Conservation (phyloP, 2,113 vertebrate genomes). For the Scomber colias region DNA sequence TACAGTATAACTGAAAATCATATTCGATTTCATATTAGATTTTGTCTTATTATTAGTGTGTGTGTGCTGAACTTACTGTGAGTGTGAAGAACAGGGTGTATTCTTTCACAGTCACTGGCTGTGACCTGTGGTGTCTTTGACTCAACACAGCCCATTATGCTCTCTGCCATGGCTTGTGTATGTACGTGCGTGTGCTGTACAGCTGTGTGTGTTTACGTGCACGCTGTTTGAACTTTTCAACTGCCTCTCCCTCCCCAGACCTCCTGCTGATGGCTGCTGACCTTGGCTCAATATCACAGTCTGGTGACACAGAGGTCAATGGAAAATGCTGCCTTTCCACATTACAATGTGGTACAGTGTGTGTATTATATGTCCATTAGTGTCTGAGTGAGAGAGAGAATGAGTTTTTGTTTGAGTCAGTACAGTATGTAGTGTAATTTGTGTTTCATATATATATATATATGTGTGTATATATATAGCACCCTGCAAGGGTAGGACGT, state of each 20-base stretch:
- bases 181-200: conserved; percentile 25
- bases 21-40: conserved; percentile 39
- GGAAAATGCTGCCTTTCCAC: conserved; percentile 52
- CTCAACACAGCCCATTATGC: conserved; percentile 47
- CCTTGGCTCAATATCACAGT: conserved; percentile 75
- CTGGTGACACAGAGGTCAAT: conserved; percentile 60
- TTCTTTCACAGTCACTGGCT: conserved; percentile 51
- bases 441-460: not conserved
- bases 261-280: conserved; percentile 75
- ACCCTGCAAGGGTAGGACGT: conserved; percentile 14
- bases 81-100: conserved; percentile 33
- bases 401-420: not conserved
- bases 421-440: not conserved
- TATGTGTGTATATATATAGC: not conserved
- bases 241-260: conserved; percentile 59
- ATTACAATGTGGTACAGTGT: conserved; percentile 25
- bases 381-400: conserved; percentile 32
- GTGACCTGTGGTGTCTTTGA: conserved; percentile 51
- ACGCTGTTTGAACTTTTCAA: conserved; percentile 79
- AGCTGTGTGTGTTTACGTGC: conserved; percentile 45
- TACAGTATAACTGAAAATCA: conserved; percentile 37
- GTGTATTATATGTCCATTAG: conserved; percentile 38
- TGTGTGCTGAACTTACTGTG: conserved; percentile 34
- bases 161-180: conserved; percentile 22
- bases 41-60: conserved; percentile 29